These are phyloP conservation scores for Symphodus melops DNA, from an alignment of 2,113 vertebrate species.

Conservation along the genomic window DNA sequence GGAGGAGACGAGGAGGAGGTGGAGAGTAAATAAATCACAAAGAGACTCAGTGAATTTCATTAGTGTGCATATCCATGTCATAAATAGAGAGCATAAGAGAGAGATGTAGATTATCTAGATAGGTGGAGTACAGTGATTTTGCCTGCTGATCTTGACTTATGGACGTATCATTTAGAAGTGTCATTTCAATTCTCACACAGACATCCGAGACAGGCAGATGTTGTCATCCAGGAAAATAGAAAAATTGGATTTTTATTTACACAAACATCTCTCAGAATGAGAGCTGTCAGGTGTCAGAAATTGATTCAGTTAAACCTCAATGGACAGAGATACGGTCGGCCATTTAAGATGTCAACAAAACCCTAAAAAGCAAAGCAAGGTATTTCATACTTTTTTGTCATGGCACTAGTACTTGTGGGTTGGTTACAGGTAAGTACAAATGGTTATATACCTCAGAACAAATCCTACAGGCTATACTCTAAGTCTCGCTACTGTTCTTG, in stretches of 20 bases:
- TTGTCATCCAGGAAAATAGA: conserved; percentile 49
- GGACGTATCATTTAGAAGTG: conserved; percentile 33
- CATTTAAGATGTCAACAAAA: conserved; percentile 20
- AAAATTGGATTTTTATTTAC: conserved; percentile 42
- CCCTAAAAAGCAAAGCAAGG: neutral
- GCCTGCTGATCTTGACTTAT: conserved; percentile 14
- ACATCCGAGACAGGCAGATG: conserved; percentile 27
- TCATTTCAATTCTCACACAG: conserved; percentile 12
- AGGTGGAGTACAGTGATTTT: neutral
- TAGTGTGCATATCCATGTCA: neutral
- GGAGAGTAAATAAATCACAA: conserved; percentile 43
- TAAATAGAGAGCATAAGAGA: neutral
- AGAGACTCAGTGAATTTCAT: conserved; percentile 22
- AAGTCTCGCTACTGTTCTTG: too few species aligned
- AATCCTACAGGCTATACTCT: too few species aligned
- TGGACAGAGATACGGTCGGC: conserved; percentile 21
- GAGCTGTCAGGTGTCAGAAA: conserved; percentile 46
- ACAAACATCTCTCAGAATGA: conserved; percentile 44
- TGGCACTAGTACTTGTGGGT: too few species aligned
- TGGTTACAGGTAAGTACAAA: too few species aligned
- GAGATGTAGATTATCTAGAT: conserved; percentile 27
- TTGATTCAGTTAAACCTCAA: conserved; percentile 38
- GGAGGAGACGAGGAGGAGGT: neutral
- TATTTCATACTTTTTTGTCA: neutral
- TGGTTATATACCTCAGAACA: too few species aligned